A percentile compares a stretch with the other conserved stretches of the same genome.
Conservation (phyloP, 92 coral and sea anemone species). For the Phenganax marumi region DNA sequence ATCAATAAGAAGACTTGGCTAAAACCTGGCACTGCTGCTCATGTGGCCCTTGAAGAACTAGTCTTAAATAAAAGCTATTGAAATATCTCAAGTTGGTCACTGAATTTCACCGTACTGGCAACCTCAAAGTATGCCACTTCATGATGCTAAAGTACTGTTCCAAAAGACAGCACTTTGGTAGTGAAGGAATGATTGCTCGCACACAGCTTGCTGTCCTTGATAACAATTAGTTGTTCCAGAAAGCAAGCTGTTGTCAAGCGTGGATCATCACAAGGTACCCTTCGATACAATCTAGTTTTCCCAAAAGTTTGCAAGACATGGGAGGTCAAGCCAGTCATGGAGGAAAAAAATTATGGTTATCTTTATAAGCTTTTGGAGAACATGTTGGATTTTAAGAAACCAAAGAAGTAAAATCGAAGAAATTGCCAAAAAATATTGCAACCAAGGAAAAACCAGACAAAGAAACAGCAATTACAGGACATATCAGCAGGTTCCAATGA, state of each 20-base stretch:
- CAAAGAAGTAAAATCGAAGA: background rate
- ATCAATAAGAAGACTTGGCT: conserved; percentile 54
- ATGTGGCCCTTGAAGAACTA: conserved; percentile 62
- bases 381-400: background rate
- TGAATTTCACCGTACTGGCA: conserved; percentile 60
- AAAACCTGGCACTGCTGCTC: too few relatives aligned
- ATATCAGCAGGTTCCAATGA: conserved; percentile 7
- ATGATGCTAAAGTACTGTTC: conserved; percentile 51
- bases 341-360: conserved; percentile 34
- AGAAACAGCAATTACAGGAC: background rate
- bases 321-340: conserved; percentile 47
- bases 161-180: conserved; percentile 51
- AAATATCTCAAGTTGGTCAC: too few relatives aligned
- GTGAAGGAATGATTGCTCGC: conserved; percentile 55
- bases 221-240: conserved; percentile 48
- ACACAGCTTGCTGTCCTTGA: conserved; percentile 63
- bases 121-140: conserved; percentile 51
- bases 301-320: conserved; percentile 53
- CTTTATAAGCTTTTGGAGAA: conserved; percentile 38
- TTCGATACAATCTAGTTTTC: conserved; percentile 38
- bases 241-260: background rate
- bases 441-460: conserved; percentile 3
- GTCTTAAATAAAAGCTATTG: conserved; percentile 51
- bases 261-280: background rate
- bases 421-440: too few relatives aligned